Base-by-base conservation (phyloP, 2,888 invertebrate species). In the Cephus runcator region DNA sequence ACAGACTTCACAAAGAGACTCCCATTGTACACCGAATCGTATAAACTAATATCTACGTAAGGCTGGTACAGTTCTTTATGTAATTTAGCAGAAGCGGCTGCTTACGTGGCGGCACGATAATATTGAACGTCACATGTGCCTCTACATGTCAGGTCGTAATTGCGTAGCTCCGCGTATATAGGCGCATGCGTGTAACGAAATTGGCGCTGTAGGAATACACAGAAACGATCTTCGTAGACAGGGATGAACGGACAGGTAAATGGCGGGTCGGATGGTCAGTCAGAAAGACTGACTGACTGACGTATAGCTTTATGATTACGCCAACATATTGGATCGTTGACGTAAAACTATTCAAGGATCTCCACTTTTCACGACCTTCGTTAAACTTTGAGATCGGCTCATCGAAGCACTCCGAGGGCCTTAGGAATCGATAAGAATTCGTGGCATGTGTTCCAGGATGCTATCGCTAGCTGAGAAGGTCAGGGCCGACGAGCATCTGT, bases 281-380 rank as follows among this genome's bases (percentile, higher is more conserved):
- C 12, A 15, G 36, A 0, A 4, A 36, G 15, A 40, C 40, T 15
- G 56, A 40, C 40, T 6, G 40, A 9, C 56, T 56, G 56, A 23
- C 56, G 56, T 56, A 56, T 56, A 56, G 56, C 23, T 56, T 56
- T 23, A 56, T 56, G 56, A 56, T 56, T 56, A 56, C 56, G 23
- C 9, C 23, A 56, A 23, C 23, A 56, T 56, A 23, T 56, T 23
- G 6, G 56, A 56, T 23, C 56, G 23, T 23, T 56, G 23, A 56
- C 56, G 56, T 56, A 56, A 56, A 23, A 9, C 56, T 56, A 2
- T 76, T 82, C 83, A 83, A 84, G 83, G 83, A 83, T 77, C 79
- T 81, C 81, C 31, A 79, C 81, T 81, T 84, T 83, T 40, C 40
- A 56, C 23, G 56, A 23, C 23, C 15, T 56, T 23, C 23, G 9